A percentile compares a stretch with the other conserved stretches of the same genome.
phyloP scores from a whole-genome alignment of 2,888 invertebrate species.

The Myathropa florea region DNA sequence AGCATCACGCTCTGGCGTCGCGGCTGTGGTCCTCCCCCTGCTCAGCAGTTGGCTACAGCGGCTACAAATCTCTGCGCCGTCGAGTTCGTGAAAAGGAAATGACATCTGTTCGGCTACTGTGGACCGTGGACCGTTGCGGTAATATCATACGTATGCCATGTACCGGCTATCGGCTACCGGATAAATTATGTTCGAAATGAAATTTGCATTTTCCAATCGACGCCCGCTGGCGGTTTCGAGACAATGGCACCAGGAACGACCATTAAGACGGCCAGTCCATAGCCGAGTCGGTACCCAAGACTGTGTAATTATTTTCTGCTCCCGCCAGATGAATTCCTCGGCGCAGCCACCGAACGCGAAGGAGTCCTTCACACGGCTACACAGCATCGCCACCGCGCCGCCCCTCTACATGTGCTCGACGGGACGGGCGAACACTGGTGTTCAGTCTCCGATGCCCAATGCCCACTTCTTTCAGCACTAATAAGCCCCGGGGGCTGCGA shows the following conservation, averaged over 20 bases:
- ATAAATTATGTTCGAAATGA: conserved; percentile 64
- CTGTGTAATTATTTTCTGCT: conserved; percentile 65
- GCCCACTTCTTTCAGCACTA: conserved; percentile 73
- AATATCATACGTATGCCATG: conserved; percentile 13
- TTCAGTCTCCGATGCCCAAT: background rate
- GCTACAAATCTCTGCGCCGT: conserved; percentile 52
- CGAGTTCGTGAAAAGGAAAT: conserved; percentile 61
- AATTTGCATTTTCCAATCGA: conserved; percentile 80
- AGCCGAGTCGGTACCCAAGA: conserved; percentile 40
- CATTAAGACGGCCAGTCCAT: conserved; percentile 41
- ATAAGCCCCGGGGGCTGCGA: conserved; percentile 77
- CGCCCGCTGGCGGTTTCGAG: conserved; percentile 77
- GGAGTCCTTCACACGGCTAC: conserved; percentile 23
- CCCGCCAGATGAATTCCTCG: conserved; percentile 45
- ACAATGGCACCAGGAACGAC: conserved; percentile 57
- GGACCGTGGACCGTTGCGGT: conserved; percentile 70
- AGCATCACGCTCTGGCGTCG: conserved; percentile 48
- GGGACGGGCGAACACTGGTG: background rate
- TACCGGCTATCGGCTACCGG: conserved; percentile 61
- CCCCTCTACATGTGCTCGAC: too few species aligned
- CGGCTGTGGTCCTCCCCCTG: background rate
- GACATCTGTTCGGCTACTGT: conserved; percentile 78
- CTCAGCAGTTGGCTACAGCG: background rate
- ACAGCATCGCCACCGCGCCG: background rate
- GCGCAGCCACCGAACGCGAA: conserved; percentile 3